Base-by-base conservation (phyloP, 2,888 invertebrate genomes). In the Zele albiditarsus region DNA sequence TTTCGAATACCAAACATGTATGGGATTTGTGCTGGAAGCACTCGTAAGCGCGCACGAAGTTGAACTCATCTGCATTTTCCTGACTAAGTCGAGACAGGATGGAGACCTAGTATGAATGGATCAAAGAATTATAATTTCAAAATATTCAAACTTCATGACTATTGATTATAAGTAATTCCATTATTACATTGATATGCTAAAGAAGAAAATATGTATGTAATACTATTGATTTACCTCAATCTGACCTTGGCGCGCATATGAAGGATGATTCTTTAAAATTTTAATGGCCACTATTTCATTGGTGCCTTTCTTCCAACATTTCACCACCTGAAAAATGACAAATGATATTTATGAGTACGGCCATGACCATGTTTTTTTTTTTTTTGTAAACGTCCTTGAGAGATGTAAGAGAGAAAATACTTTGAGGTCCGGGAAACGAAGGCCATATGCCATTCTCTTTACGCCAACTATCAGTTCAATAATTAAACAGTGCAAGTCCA, bases 261-360 rank as follows among this genome's bases (percentile, higher is more conserved):
- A 99, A 82, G 99, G 99, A 92, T 99, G 99, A 92, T 99, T 99
- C 92, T 99, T 99, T 78, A 99, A 92, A 90, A 99, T 99, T 92
- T 99, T 99, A 90, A 99, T 99, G 89, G 99, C 99, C 87, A 99
- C 99, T 89, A 99, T 99, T 91, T 99, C 99, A 90, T 98, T 99
- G 86, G 99, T 99, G 90, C 99, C 99, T 90, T 99, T 98, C 91
- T 99, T 99, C 99, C 99, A 99, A 91, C 99, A 99, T 92, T 99
- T 99, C 89, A 99, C 99, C 88, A 99, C 99, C 93, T 97, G 93
- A 23, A 16, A 82, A 83, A 73, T 33, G 71, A 12, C 60, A 66
- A 31, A 69, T 58, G 42, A 16, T 66, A 28, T 53, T 28, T 60
- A 38, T 72, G 33, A 68, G 57, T 20, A 65, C 12, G 28, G 6